Evolutionary conservation across 92 coral and sea anemone species (phyloP), one percentile per base, ranked within the genome.

Genomic region (Palythoa grandis): DNA sequence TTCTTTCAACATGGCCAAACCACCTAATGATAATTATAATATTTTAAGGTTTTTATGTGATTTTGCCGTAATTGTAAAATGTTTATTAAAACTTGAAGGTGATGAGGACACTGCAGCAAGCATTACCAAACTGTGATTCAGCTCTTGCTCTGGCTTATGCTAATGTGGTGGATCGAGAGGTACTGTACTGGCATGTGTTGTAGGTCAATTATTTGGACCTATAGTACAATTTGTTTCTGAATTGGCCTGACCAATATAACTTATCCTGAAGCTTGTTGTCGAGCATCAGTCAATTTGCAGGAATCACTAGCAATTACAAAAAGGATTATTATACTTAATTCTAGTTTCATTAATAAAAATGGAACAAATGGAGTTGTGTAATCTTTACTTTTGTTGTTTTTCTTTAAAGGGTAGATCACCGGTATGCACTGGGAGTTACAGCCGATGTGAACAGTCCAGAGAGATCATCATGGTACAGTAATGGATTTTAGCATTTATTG

Each of bases 111-210:
- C 91, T 96, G 15, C 82, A 79, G 76, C 91, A 91, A 53, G 93
- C 99, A 4, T 53, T 96, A 15, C 98, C 98, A 20, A 82, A 82
- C 7, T 96, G 99, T 70, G 82, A 92, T 12, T 78, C 79, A 12
- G 87, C 89, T 57, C 89, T 87, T 72, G 99, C 95, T 56, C 78
- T 89, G 79, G 96, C 91, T 39, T 96, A 91, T 94, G 99, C 99
- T 37, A 96, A 93, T 52, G 92, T 88, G 35, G 99, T 96, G 11
- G 99, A 96, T 66, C 92, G 99, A 83, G 99, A 96, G 95, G 99
- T 96, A 71, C 11, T n/a, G 19, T 10, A 35, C 35, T 29, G 58
- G 47, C 29, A 17, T 5, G 19, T n/a, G 17, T 35, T 47, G 52
- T 47, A 43, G 8, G 8, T 43, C 48, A 43, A 43, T 43, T 1